phyloP scores from a whole-genome alignment of 2,888 invertebrate species.

The Mechanitis messenoides region DNA sequence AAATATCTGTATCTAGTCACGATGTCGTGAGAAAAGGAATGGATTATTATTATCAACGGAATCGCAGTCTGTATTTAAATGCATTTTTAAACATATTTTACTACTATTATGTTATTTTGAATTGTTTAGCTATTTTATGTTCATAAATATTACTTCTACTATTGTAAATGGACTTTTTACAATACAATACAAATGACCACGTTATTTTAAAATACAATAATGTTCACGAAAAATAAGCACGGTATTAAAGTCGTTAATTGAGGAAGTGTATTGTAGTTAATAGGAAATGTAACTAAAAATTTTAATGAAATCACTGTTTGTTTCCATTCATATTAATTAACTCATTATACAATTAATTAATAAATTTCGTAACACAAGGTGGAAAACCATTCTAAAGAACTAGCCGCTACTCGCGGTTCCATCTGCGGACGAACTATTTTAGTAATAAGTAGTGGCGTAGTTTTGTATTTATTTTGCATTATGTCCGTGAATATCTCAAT shows the following conservation, averaged over 20 bases:
- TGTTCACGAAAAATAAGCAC: constrained; percentile 41
- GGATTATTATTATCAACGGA: constrained; percentile 15
- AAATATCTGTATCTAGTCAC: constrained; percentile 20
- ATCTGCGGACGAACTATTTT: too few species aligned
- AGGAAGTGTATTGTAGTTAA: constrained; percentile 29
- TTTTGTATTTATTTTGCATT: too few species aligned
- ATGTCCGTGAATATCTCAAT: too few species aligned
- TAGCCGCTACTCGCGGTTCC: too few species aligned
- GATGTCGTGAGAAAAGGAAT: constrained; percentile 22
- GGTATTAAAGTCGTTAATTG: constrained; percentile 35
- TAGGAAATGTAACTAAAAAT: constrained; percentile 22
- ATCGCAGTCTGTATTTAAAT: constrained; percentile 19
- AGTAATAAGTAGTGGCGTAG: too few species aligned
- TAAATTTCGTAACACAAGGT: not conserved
- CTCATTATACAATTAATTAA: not conserved
- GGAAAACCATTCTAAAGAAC: too few species aligned
- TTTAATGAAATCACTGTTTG: constrained; percentile 10
- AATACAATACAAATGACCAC: constrained; percentile 28
- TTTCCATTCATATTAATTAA: not conserved
- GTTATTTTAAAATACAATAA: constrained; percentile 34
- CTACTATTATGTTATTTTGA: not conserved
- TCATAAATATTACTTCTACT: constrained; percentile 9
- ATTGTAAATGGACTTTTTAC: constrained; percentile 29
- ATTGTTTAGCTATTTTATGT: not conserved
- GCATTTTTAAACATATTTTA: constrained; percentile 12